Base-by-base conservation (phyloP, 1,140 invertebrate species). In the Bombus ignitus region DNA sequence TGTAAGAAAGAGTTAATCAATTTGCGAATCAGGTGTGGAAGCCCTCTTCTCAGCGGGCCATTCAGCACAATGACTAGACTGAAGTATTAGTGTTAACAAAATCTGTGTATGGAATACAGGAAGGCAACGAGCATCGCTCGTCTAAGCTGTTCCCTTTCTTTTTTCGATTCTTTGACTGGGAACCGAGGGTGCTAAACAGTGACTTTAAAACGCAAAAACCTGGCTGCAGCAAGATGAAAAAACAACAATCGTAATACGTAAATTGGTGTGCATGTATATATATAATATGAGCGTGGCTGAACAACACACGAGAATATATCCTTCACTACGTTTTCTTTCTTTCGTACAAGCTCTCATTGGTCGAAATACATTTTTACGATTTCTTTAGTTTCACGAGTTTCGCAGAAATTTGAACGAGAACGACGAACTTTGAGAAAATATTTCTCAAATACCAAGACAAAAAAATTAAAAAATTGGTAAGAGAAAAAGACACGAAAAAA, bases 1-100 rank as follows among this genome's bases (percentile, higher is more conserved):
- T 12, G 15, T 35, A 8, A 12, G 32, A 53, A 66, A 25, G 13
- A 70, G 59, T 59, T 3, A 28, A 47, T 78, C 79, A 92, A 94
- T 94, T 94, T 93, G 92, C 92, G 93, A 94, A 94, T 93, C 93
- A 92, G 81, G 86, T 89, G 82, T 90, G 92, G 89, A 93, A 92
- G 92, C 93, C 93, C 93, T 94, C 92, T 94, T 93, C 94, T 94
- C 94, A 91, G 90, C 94, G 94, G 94, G 94, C 94, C 94, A 95
- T 95, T 95, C 92, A 94, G 91, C 91, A 92, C 92, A 93, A 91
- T 92, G 93, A 95, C 94, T 93, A 93, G 93, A 92, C 91, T 76
- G 74, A 90, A 91, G 89, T 88, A 92, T 91, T 87, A 80, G 83
- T 89, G 87, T 91, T 92, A 92, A 93, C 87, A 88, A 93, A 91